A percentile compares a stretch with the other conserved stretches of the same genome.
Conservation (phyloP, 2,888 invertebrate species). For the Drosophila neotestacea region DNA sequence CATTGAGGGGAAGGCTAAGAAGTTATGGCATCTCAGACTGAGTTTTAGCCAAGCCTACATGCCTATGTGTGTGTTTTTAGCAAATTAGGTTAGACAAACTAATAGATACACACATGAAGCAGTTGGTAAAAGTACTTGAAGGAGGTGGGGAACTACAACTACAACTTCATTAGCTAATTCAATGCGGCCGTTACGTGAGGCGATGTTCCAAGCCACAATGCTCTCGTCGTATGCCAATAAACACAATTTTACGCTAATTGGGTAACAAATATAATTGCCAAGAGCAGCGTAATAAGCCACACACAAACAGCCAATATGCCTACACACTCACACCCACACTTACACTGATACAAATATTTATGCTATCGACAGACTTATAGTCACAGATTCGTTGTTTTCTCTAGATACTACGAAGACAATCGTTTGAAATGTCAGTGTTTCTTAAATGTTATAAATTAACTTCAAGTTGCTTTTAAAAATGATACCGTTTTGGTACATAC, state of each 20-base stretch:
- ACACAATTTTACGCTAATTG: conserved; percentile 83
- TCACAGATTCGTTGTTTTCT: too few relatives aligned
- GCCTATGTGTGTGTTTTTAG: conserved; percentile 50
- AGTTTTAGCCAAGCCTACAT: conserved; percentile 28
- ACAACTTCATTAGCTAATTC: conserved; percentile 81
- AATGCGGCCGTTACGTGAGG: conserved; percentile 46
- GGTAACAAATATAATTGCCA: conserved; percentile 83
- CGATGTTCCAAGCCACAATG: conserved; percentile 5
- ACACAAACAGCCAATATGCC: conserved; percentile 48
- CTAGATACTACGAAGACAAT: too few relatives aligned
- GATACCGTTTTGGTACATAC: too few relatives aligned
- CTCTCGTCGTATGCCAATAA: conserved; percentile 72
- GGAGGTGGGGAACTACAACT: conserved; percentile 43
- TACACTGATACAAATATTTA: not conserved
- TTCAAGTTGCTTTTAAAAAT: too few relatives aligned
- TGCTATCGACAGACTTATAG: too few relatives aligned
- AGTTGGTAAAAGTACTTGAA: conserved; percentile 17
- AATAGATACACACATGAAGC: conserved; percentile 57
- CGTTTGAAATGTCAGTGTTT: too few relatives aligned
- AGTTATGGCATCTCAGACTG: conserved; percentile 58
- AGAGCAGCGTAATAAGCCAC: conserved; percentile 81
- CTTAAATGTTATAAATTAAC: too few relatives aligned
- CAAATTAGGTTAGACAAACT: conserved; percentile 72
- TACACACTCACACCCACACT: conserved; percentile 23
- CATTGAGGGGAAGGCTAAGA: conserved; percentile 53